Evolutionary conservation across 1,140 invertebrate genomes (phyloP), one percentile per base, ranked within the genome.

Genomic region (Drosophila arizonae): DNA sequence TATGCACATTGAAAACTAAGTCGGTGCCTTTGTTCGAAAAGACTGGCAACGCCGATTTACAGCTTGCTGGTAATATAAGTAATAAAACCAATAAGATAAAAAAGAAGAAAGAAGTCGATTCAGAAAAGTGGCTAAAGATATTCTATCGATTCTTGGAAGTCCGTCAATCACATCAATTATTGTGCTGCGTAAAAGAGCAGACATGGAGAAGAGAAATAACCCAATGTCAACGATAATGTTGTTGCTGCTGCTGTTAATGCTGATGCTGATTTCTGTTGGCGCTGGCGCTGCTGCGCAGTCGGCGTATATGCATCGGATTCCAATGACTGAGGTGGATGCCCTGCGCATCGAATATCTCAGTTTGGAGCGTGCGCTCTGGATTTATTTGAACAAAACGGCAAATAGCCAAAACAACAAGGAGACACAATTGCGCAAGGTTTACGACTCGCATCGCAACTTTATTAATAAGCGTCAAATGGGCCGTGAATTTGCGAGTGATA

Each of bases 331-430:
- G 28, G 92, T 95, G 9, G 94, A 95, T 79, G 73, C 92, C 43
- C 72, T 94, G 57, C 93, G 95, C 33, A 90, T 92, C 4, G 91
- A 93, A 36, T 93, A 95, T 66, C 79, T 95, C 6, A 72, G 81
- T 6, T 72, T 92, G 55, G 87, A 90, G 46, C 73, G 79, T 11
- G 69, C 74, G 8, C 58, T 90, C 4, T 90, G 89, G 92, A 57
- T 79, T 54, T 90, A 90, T 75, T 50, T 92, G 63, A 46, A 72
- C 50, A 85, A 80, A 33, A 74, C 79, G 46, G 72, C 75, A 11
- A 77, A 78, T 36, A 81, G 71, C 21, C 68, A 63, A 30, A 91
- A 85, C 28, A 91, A 86, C 57, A 66, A 73, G 28, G 84, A 86
- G 10, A 57, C 76, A 9, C 81, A 90, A 55, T 39, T 91, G 46